Percentiles rank a stretch among this genome's conserved stretches.
These are phyloP conservation scores for Sphaeramia orbicularis DNA, from an alignment of 2,797 vertebrate genomes.

Conservation along the genomic window DNA sequence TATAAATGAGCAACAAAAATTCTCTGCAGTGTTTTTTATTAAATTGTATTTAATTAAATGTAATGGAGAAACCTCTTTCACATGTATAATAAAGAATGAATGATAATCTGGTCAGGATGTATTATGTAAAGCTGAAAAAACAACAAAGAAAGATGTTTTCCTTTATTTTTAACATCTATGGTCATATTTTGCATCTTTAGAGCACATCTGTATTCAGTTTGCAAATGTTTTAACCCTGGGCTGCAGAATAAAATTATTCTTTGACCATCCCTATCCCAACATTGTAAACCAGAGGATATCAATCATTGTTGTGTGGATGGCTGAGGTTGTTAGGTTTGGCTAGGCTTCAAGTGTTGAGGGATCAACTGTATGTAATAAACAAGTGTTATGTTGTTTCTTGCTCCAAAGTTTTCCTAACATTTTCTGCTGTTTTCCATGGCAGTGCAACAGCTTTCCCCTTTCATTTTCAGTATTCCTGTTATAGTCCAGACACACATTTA, in stretches of 20 bases:
- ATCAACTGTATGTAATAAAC: slow-evolving; percentile 64
- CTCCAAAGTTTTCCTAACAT: slow-evolving; percentile 35
- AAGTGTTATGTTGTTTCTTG: slow-evolving; percentile 62
- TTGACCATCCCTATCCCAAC: slow-evolving; percentile 48
- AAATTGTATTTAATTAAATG: background rate
- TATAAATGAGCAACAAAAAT: too few species aligned
- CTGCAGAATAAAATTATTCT: slow-evolving; percentile 45
- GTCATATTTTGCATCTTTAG: background rate
- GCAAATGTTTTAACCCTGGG: slow-evolving; percentile 40
- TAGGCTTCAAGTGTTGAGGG: slow-evolving; percentile 51
- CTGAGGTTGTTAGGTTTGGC: slow-evolving; percentile 67
- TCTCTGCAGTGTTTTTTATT: too few species aligned
- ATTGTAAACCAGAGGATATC: slow-evolving; percentile 70
- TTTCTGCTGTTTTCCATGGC: slow-evolving; percentile 46
- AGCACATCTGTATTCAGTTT: slow-evolving; percentile 25
- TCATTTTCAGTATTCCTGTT: slow-evolving; percentile 5
- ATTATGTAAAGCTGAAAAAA: background rate
- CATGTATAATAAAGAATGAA: background rate
- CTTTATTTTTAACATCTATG: slow-evolving; percentile 2
- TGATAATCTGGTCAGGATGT: background rate
- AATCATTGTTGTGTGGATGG: slow-evolving; percentile 72
- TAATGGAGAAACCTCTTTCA: background rate
- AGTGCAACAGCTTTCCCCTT: slow-evolving; percentile 30
- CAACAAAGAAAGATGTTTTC: background rate
- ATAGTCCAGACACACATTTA: slow-evolving; percentile 15